phyloP scores from a whole-genome alignment of 2,113 vertebrate genomes.

The Nesogale talazaci region DNA sequence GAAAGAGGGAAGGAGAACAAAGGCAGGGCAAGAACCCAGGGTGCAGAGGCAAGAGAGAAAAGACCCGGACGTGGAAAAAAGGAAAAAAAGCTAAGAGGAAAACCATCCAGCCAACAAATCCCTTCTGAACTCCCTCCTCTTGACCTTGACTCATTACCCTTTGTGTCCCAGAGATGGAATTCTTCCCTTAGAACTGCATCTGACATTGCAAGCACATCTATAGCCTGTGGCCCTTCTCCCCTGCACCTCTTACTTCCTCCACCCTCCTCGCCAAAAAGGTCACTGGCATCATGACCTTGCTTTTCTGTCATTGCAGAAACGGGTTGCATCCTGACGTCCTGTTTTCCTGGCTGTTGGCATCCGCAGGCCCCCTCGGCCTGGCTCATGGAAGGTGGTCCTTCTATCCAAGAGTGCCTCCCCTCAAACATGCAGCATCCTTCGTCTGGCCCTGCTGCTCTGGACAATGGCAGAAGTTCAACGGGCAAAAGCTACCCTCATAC shows the following conservation, averaged over 20 bases:
- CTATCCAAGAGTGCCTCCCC: not conserved
- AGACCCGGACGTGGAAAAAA: not conserved
- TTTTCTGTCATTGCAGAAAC: not conserved
- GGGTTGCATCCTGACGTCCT: not conserved
- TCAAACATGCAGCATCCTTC: not conserved
- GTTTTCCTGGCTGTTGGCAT: not conserved
- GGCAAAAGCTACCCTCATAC: not conserved
- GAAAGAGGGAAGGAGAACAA: not conserved
- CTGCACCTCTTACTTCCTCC: not conserved
- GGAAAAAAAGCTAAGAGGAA: not conserved
- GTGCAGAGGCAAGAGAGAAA: not conserved
- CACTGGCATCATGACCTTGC: not conserved
- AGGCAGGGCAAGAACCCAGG: not conserved
- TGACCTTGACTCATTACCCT: slow-evolving; percentile 22
- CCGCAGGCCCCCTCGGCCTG: not conserved
- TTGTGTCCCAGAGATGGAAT: slow-evolving; percentile 35
- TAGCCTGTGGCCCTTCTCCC: not conserved
- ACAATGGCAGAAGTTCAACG: not conserved
- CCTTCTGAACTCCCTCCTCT: slow-evolving; percentile 33
- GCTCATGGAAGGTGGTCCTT: not conserved
- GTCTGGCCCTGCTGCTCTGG: not conserved
- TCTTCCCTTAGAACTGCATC: not conserved
- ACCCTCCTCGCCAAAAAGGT: not conserved
- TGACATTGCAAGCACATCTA: not conserved
- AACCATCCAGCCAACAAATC: not conserved